A percentile compares a stretch with the other conserved stretches of the same genome.
phyloP scores from a whole-genome alignment of 2,113 vertebrate species.

The Kryptolebias marmoratus region DNA sequence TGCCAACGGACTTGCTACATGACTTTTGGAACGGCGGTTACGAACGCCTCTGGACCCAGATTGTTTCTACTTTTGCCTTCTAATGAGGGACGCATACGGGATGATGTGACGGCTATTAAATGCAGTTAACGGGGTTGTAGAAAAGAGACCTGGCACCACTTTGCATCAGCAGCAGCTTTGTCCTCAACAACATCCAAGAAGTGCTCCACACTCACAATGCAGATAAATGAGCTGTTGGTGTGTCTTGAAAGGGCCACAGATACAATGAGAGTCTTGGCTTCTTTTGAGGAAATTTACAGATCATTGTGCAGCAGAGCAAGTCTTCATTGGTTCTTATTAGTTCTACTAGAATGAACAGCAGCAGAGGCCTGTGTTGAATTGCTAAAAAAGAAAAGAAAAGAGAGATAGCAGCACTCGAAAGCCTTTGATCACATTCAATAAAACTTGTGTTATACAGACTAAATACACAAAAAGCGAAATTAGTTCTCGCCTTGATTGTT shows the following conservation, averaged over 20 bases:
- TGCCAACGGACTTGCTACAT: conserved; percentile 9
- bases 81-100: conserved; percentile 59
- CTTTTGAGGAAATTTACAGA: conserved; percentile 36
- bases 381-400: conserved; percentile 31
- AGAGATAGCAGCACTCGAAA: conserved; percentile 11
- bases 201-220: not conserved
- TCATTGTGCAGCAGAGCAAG: conserved; percentile 46
- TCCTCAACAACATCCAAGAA: not conserved
- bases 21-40: conserved; percentile 26
- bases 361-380: conserved; percentile 17
- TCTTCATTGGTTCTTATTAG: conserved; percentile 56
- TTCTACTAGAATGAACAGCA: conserved; percentile 41
- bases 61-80: conserved; percentile 22
- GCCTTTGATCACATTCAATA: conserved; percentile 24
- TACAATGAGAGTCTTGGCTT: conserved; percentile 11
- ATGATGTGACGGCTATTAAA: conserved; percentile 29
- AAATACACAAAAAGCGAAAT: conserved; percentile 1
- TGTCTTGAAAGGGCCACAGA: conserved; percentile 5
- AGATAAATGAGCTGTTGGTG: not conserved
- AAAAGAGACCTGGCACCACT: not conserved
- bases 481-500: not conserved
- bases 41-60: conserved; percentile 11
- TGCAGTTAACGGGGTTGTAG: conserved; percentile 26
- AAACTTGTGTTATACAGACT: conserved; percentile 5
- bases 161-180: not conserved